These are phyloP conservation scores for Orientallactaga sibirica DNA, from an alignment of 2,797 vertebrate genomes.

Conservation along the genomic window DNA sequence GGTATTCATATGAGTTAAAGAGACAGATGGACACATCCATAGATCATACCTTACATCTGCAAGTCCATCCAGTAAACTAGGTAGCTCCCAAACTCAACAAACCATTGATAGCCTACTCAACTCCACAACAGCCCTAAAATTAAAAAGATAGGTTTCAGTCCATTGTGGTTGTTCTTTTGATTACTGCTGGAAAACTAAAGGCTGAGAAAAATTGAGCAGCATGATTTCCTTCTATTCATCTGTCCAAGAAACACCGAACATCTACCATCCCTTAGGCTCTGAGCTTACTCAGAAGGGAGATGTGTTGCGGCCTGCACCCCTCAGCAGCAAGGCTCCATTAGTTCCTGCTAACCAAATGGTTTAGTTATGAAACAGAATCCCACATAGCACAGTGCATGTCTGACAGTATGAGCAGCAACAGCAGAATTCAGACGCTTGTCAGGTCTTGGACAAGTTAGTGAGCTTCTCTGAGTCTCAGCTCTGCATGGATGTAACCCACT, in stretches of 20 bases:
- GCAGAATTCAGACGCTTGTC: not conserved
- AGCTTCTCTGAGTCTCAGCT: not conserved
- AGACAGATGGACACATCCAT: accelerated
- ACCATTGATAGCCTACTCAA: accelerated
- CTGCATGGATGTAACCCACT: accelerated
- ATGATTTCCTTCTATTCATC: accelerated
- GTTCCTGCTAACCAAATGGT: accelerated
- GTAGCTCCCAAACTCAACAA: not conserved
- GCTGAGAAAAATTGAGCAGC: not conserved
- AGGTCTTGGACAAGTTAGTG: not conserved
- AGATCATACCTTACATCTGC: not conserved
- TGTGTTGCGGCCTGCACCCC: not conserved
- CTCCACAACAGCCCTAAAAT: not conserved
- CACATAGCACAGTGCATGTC: accelerated
- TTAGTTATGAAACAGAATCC: not conserved
- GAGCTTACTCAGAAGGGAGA: not conserved
- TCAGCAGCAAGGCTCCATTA: not conserved
- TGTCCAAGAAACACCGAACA: not conserved
- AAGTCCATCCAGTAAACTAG: not conserved
- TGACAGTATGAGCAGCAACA: accelerated
- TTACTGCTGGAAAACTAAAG: not conserved
- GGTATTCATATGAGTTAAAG: accelerated
- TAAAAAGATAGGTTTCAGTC: not conserved
- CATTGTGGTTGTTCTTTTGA: not conserved
- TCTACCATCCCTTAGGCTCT: not conserved